These are phyloP conservation scores for Eupithecia insigniata DNA, from an alignment of 2,888 invertebrate genomes.

Conservation along the genomic window DNA sequence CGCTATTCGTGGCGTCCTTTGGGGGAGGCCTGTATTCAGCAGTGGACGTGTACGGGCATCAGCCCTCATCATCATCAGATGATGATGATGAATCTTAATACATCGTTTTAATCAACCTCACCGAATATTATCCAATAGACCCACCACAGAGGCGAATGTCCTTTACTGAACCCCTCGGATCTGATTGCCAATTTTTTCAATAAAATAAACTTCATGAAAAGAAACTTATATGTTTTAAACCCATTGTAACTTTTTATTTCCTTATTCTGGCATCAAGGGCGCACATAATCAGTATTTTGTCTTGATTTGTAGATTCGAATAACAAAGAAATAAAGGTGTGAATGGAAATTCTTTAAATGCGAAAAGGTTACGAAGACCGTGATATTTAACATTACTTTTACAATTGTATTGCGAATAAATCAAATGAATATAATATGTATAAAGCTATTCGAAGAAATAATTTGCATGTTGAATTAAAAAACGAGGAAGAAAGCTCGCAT, in stretches of 20 bases:
- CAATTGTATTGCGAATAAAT: conserved; percentile 43
- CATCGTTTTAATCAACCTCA: neutral
- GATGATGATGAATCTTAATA: no score
- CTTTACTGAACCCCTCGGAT: conserved; percentile 2
- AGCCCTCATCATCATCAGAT: no score
- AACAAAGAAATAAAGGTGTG: conserved; percentile 60
- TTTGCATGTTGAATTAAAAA: conserved; percentile 25
- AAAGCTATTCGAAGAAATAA: conserved; percentile 22
- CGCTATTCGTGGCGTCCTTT: no score
- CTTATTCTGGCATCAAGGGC: conserved; percentile 50
- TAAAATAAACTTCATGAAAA: conserved; percentile 13
- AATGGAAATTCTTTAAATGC: conserved; percentile 57
- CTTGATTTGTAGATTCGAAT: conserved; percentile 56
- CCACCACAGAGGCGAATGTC: conserved; percentile 1
- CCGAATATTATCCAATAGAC: neutral
- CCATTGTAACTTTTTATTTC: conserved; percentile 41
- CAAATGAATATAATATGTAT: conserved; percentile 28
- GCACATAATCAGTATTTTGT: conserved; percentile 47
- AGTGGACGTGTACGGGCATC: no score
- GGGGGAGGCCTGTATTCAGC: no score
- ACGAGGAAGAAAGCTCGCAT: conserved; percentile 30
- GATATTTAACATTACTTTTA: conserved; percentile 60
- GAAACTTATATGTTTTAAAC: conserved; percentile 16
- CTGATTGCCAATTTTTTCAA: conserved; percentile 19
- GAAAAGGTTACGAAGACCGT: conserved; percentile 60